phyloP scores from a whole-genome alignment of 2,797 vertebrate species.

The Enteromius treurensis region DNA sequence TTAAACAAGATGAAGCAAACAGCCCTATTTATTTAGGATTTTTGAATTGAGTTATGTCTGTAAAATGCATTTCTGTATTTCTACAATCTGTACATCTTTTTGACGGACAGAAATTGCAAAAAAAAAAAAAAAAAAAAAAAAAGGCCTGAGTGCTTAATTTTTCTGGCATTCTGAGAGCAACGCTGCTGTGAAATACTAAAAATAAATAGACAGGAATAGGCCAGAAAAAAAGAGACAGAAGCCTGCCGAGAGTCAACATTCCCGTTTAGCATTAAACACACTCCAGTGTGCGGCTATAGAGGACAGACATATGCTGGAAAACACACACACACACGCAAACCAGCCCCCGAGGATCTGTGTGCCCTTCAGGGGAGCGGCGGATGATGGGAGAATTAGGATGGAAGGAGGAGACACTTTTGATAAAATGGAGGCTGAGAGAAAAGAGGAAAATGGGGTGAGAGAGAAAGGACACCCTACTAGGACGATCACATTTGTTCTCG shows the following conservation, averaged over 20 bases:
- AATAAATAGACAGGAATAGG: constrained; percentile 15
- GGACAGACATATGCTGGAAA: constrained; percentile 39
- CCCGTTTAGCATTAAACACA: constrained; percentile 46
- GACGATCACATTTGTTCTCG: background rate
- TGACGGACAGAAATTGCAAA: background rate
- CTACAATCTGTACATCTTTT: too few species aligned
- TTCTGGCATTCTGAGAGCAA: background rate
- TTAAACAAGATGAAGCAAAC: background rate
- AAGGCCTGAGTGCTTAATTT: background rate
- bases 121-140: background rate
- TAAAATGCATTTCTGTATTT: background rate
- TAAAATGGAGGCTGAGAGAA: constrained; percentile 39
- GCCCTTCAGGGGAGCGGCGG: constrained; percentile 67
- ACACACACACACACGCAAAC: constrained; percentile 9
- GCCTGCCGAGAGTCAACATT: constrained; percentile 16
- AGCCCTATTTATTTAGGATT: background rate
- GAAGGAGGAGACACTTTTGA: constrained; percentile 59
- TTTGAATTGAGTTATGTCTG: background rate
- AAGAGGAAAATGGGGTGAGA: constrained; percentile 9
- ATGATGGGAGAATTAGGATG: constrained; percentile 71
- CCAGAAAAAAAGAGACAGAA: background rate
- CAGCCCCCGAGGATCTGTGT: constrained; percentile 49
- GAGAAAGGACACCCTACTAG: background rate
- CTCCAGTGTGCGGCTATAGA: constrained; percentile 32
- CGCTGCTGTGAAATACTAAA: too few species aligned